These are phyloP conservation scores for Bolinopsis microptera DNA, from an alignment of 37 sponge, comb jelly and placozoan genomes.

Conservation along the genomic window DNA sequence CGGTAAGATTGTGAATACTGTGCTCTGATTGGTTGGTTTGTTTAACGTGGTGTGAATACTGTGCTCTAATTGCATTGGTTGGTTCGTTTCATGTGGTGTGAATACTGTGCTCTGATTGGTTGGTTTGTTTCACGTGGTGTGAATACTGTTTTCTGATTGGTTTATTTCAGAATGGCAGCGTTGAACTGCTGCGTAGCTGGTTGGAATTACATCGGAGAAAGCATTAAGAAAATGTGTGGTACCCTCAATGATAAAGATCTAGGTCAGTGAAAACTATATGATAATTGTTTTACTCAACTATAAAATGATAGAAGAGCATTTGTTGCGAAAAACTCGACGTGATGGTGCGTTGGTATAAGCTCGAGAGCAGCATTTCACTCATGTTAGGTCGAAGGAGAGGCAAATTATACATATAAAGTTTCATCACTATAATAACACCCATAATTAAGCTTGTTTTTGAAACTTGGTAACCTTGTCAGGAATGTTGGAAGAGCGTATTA, in stretches of 20 bases:
- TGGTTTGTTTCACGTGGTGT: background rate
- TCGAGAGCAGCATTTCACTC: no score
- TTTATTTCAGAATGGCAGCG: slow-evolving; percentile 81
- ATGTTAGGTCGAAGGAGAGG: no score
- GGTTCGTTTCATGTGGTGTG: background rate
- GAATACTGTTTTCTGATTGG: background rate
- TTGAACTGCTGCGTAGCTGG: slow-evolving; percentile 87
- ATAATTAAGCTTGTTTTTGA: no score
- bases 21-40: background rate
- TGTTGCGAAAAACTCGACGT: no score
- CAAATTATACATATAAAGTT: no score
- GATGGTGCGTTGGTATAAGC: no score
- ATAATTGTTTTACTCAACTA: no score
- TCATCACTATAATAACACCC: no score
- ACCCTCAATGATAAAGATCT: slow-evolving; percentile 35
- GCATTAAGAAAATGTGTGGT: slow-evolving; percentile 73
- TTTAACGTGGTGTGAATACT: background rate
- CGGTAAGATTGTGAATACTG: background rate
- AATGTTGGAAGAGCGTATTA: slow-evolving; percentile 37
- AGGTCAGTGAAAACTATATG: no score
- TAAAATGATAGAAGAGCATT: no score
- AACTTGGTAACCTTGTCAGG: no score
- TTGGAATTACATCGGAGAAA: slow-evolving; percentile 81
- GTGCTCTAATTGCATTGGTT: background rate
- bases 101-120: background rate